These are phyloP conservation scores for Petrolisthes cinctipes DNA, from an alignment of 2,888 invertebrate species.

Conservation along the genomic window DNA sequence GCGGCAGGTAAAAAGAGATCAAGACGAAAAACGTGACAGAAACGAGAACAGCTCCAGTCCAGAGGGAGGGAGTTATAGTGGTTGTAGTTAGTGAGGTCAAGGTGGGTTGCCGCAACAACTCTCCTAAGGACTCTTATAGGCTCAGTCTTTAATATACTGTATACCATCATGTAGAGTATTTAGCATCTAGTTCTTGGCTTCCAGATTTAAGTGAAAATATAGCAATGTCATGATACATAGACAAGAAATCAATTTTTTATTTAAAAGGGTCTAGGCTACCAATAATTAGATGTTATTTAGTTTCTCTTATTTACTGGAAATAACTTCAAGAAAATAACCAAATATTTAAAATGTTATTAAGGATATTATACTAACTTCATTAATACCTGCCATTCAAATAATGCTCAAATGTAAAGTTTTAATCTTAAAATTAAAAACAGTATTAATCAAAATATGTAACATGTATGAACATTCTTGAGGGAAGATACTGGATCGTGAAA, in stretches of 20 bases:
- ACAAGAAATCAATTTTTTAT: constrained; percentile 46
- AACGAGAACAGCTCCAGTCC: constrained; percentile 62
- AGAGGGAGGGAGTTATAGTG: constrained; percentile 61
- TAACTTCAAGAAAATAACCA: constrained; percentile 49
- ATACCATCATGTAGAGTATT: constrained; percentile 44
- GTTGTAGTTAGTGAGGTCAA: constrained; percentile 55
- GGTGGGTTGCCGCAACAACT: constrained; percentile 61
- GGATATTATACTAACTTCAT: constrained; percentile 53
- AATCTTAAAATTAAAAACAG: constrained; percentile 60
- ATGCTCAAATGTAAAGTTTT: constrained; percentile 51
- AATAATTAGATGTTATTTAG: constrained; percentile 54
- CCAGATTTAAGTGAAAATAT: constrained; percentile 43
- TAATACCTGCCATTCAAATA: constrained; percentile 58
- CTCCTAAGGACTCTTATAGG: constrained; percentile 62
- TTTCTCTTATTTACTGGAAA: constrained; percentile 50
- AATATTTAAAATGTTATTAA: constrained; percentile 50
- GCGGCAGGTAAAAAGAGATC: constrained; percentile 63
- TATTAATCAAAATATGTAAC: constrained; percentile 59
- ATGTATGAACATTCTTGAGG: constrained; percentile 60
- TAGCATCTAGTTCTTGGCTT: constrained; percentile 42
- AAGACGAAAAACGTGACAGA: constrained; percentile 64
- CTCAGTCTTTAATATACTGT: constrained; percentile 50
- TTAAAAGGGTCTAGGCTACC: constrained; percentile 49
- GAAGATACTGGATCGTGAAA: constrained; percentile 60
- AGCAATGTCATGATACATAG: constrained; percentile 42